Base-by-base conservation (phyloP, 2,797 vertebrate species). In the Anguilla megastoma region DNA sequence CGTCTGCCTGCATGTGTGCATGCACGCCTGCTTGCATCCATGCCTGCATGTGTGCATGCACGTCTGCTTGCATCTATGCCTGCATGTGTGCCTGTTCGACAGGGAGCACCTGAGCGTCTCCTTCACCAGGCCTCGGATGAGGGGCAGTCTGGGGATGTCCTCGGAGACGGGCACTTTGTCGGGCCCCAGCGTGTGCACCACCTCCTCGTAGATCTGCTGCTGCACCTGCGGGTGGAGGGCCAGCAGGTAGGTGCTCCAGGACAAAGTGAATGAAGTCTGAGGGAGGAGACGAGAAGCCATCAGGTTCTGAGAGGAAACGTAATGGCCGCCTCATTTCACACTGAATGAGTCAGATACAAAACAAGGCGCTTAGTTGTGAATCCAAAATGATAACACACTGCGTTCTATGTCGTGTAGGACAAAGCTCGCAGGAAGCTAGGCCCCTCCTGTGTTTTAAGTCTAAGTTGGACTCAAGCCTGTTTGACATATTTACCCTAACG, bases 241-340 rank as follows among this genome's bases (percentile, higher is more conserved):
- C 88, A 99, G 92, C 87, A 99, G 95, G 89, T 97, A 97, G n/a
- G 92, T 92, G 33, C 97, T 96, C 98, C 98, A 98, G 0, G 98
- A 97, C 86, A 98, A 92, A 0, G 97, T 98, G 93, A 98, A 98
- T n/a, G 98, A 98, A 0, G 97, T 99, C 98, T 98, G 85, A 27
- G 16, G 10, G 89, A 9, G n/a, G 30, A 63, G 24, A 21, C 12
- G 69, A 27, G 8, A 27, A 54, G 33, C 52, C 5, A 33, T 58
- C 52, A 58, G 52, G 14, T 7, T n/a, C 79, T 50, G 41, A 50
- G 2, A 27, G 1, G 58, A 90, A 0, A 86, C 88, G 0, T 6
- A 50, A 82, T 36, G 74, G 21, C 24, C 30, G 33, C 79, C 45
- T 82, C 36, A 79, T 82, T 50, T 82, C 41, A 45, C 74, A 79